Evolutionary conservation across 1,140 invertebrate genomes (phyloP), one percentile per base, ranked within the genome.

Genomic region (Copidosoma floridanum): DNA sequence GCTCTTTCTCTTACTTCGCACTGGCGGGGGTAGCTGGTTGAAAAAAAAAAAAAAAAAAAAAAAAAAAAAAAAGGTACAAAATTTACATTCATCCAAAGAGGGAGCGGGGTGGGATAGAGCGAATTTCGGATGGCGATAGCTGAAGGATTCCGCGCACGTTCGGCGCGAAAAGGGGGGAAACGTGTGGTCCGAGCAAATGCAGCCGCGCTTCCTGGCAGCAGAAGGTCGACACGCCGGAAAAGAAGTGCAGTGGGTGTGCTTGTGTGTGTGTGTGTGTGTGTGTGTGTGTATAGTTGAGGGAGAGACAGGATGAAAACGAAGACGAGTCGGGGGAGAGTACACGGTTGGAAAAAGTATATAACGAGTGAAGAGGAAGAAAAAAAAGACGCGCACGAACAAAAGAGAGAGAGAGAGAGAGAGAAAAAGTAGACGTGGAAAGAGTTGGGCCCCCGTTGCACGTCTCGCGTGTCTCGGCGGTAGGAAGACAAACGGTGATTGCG

Each of bases 401-500:
- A 14, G 7, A 16, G 21, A 21, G 35, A 6, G 18, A 23, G 29
- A 6, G 29, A 6, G 29, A 32, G 27, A 18, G 38, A 18, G 10
- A 53, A 32, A 21, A 20, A n/a, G 37, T 21, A 57, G 23, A 27
- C 32, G 38, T 38, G 27, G 52, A 55, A 32, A 44, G 52, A 48
- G 50, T 61, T 54, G 47, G n/a, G n/a, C n/a, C n/a, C n/a, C 37
- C 18, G 12, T 18, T 35, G n/a, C 50, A 54, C 51, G 57, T 54
- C n/a, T 8, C 16, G 16, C 40, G 50, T 44, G 50, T 47, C 32
- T 57, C 23, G 21, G 38, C 16, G 35, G 53, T 54, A 51, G 27
- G 14, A 60, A 61, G 59, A 61, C 46, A 56, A 61, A 61, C 59
- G 59, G 59, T 61, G 59, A 61, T 61, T 61, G 59, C 52, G 59